Conservation (phyloP, 1,140 invertebrate species). For the Anagrus nilaparvatae region DNA sequence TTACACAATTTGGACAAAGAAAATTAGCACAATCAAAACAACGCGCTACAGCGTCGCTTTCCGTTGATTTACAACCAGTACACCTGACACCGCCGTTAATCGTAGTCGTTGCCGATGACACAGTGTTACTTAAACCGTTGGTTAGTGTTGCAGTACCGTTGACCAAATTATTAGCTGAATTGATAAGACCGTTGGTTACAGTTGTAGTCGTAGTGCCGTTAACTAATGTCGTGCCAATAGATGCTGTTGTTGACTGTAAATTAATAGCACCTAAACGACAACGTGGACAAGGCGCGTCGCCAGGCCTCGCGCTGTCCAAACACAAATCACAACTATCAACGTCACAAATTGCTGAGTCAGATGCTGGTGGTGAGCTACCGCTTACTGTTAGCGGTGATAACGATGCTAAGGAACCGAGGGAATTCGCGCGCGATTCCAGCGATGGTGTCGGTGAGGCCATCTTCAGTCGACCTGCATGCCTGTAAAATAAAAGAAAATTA, state of each 20-base stretch:
- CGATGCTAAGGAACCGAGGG: slow-evolving; percentile 66
- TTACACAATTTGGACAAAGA: slow-evolving; percentile 92
- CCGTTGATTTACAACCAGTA: slow-evolving; percentile 79
- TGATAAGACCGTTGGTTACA: neutral
- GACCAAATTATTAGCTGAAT: neutral
- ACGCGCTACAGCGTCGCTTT: slow-evolving; percentile 75
- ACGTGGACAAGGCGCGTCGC: slow-evolving; percentile 72
- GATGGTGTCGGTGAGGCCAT: slow-evolving; percentile 80
- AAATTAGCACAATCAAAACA: slow-evolving; percentile 93
- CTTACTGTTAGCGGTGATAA: slow-evolving; percentile 69
- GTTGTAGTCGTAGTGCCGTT: neutral
- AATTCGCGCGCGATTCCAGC: slow-evolving; percentile 83
- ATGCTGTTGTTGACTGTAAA: slow-evolving; percentile 44
- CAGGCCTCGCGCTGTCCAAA: slow-evolving; percentile 61
- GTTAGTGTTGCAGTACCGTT: neutral
- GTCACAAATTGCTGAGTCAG: slow-evolving; percentile 69
- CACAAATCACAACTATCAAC: slow-evolving; percentile 69
- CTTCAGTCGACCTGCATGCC: slow-evolving; percentile 60
- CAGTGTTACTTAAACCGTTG: too few species aligned
- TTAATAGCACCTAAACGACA: slow-evolving; percentile 53
- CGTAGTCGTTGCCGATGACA: neutral
- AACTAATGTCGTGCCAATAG: neutral
- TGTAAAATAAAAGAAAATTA: slow-evolving; percentile 25
- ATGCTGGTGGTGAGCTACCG: slow-evolving; percentile 69
- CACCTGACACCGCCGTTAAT: slow-evolving; percentile 50